Percentiles rank a stretch among this genome's conserved stretches.
Conservation (phyloP, 2,113 vertebrate species). For the Calypte anna region DNA sequence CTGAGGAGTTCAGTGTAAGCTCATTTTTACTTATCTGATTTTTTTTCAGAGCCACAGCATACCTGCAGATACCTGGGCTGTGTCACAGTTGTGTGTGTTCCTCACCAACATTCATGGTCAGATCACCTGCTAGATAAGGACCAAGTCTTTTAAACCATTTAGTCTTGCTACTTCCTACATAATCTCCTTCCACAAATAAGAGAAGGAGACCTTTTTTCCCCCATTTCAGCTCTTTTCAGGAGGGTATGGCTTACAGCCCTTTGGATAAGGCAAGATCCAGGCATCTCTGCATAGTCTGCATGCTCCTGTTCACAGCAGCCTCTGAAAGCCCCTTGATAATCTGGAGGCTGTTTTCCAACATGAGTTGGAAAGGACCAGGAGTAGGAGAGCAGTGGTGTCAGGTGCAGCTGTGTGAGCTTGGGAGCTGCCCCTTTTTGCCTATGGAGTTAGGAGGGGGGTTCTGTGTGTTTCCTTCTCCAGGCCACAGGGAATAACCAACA, state of each 20-base stretch:
- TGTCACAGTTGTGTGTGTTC: background rate
- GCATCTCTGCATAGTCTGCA: background rate
- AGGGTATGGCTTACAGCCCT: background rate
- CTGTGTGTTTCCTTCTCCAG: background rate
- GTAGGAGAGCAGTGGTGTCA: fast-evolving
- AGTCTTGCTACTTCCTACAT: background rate
- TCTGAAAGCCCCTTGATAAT: background rate
- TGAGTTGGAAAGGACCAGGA: background rate
- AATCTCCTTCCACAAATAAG: background rate
- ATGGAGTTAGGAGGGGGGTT: background rate
- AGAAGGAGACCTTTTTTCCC: background rate
- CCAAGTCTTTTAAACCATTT: background rate
- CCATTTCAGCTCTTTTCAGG: background rate
- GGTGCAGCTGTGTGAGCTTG: fast-evolving
- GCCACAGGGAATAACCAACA: background rate
- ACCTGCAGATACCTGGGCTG: background rate
- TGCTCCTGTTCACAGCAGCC: background rate
- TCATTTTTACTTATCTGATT: background rate
- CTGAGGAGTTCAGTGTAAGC: background rate
- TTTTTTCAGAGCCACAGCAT: background rate
- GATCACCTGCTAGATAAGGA: background rate
- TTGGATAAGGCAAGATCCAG: background rate
- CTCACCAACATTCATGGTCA: background rate
- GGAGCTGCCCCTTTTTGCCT: fast-evolving
- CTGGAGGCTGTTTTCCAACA: background rate